Base-by-base conservation (phyloP, 2,113 vertebrate species). In the Dunckerocampus dactyliophorus region DNA sequence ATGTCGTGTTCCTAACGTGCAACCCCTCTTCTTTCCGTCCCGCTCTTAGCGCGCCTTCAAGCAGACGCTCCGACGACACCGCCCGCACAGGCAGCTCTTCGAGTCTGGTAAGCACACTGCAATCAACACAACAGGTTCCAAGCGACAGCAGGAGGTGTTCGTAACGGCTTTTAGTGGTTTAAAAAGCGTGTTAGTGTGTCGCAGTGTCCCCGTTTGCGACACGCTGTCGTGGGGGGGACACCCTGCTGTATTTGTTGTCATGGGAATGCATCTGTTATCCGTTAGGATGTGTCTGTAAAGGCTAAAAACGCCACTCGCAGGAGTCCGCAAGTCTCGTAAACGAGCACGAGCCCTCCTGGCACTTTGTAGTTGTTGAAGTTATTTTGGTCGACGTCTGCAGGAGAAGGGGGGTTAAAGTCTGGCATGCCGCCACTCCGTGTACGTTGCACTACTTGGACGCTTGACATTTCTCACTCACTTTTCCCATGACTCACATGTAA, bases 401-500 rank as follows among this genome's bases (percentile, higher is more conserved):
- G 10, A 20, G 21, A 16, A 14, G 52, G 19, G 21, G 16, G 17
- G 8, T 14, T 5, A 7, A 19, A 37, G 7, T 48, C 34, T 79
- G 74, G 72, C 59, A 42, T 0, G 16, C 50, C 37, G 80, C 74
- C 80, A 82, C 54, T 31, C 46, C 17, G n/a, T 49, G 9, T 4
- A 24, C 45, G 61, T 61, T 28, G 12, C 58, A 31, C 69, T 17
- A 4, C 60, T 69, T 65, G 47, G 21, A 16, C 28, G 14, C 65
- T n/a, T 68, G 72, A 74, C 74, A 69, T 31, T 76, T 84, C 71
- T 66, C 79, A 74, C 79, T 75, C 65, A 46, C 34, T 77, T 65
- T 77, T 72, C 77, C 82, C 78, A 76, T 83, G 83, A 86, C 69
- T 87, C 76, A 83, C 37, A 67, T 74, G 22, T 71, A 78, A 85